Conservation (phyloP, 2,113 vertebrate genomes). For the Bos javanicus region DNA sequence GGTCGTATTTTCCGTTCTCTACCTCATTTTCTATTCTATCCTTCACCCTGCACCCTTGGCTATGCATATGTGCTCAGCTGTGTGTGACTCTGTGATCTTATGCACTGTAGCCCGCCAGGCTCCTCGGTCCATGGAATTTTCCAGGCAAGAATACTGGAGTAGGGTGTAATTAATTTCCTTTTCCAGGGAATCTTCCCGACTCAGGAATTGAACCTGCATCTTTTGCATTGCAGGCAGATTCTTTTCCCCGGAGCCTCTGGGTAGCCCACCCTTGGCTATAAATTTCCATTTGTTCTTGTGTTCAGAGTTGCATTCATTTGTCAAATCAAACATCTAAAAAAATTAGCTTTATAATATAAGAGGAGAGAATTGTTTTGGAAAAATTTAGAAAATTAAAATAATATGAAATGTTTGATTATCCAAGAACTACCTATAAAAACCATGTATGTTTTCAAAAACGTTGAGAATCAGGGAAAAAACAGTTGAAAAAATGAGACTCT, state of each 20-base stretch:
- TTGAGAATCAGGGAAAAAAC: not conserved
- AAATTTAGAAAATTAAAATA: slow-evolving; percentile 13
- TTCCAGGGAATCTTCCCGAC: not conserved
- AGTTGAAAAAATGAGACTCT: not conserved
- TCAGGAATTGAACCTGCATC: not conserved
- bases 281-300: not conserved
- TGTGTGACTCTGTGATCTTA: not conserved
- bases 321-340: not conserved
- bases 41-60: not conserved
- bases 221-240: not conserved
- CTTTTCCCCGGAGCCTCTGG: not conserved
- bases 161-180: not conserved
- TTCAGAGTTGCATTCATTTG: not conserved
- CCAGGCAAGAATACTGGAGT: not conserved
- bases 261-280: not conserved
- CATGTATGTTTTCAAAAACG: not conserved
- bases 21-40: not conserved
- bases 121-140: not conserved
- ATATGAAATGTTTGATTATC: not conserved
- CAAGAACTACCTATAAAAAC: not conserved
- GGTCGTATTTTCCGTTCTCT: not conserved
- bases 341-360: not conserved
- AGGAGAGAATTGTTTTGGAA: not conserved
- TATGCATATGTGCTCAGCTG: not conserved
- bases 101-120: not conserved